Evolutionary conservation across 2,797 vertebrate genomes (phyloP).

Genomic region (Naso thynnoides): DNA sequence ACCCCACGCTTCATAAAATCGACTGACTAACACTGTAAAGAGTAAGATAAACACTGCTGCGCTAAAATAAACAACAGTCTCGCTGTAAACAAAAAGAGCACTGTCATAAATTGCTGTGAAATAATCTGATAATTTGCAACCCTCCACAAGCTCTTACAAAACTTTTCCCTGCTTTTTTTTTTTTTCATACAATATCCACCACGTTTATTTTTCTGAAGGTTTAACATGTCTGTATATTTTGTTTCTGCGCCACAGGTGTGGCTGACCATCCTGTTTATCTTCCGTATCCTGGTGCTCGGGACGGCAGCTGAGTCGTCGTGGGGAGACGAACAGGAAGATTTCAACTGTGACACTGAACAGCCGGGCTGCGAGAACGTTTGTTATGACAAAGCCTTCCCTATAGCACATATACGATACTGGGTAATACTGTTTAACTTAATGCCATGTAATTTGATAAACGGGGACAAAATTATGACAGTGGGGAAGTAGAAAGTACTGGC

Average conservation of each 20-base stretch:
- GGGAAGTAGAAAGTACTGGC: too few species aligned
- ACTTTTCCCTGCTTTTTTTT: too few species aligned
- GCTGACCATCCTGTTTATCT: conserved; percentile 97
- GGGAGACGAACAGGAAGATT: conserved; percentile 97
- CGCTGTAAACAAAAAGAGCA: not conserved
- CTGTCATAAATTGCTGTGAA: too few species aligned
- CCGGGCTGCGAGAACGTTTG: conserved; percentile 97
- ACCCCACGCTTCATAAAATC: too few species aligned
- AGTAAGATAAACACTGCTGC: too few species aligned
- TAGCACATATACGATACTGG: conserved; percentile 93
- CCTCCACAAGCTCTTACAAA: too few species aligned
- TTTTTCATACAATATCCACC: too few species aligned
- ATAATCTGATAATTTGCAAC: too few species aligned
- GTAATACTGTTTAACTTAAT: conserved; percentile 33
- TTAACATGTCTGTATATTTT: not conserved
- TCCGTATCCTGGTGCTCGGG: conserved; percentile 96
- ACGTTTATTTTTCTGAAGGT: not conserved
- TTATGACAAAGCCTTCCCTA: conserved; percentile 96
- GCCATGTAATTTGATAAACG: not conserved
- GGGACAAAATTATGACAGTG: not conserved
- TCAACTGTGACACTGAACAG: conserved; percentile 93
- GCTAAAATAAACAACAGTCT: not conserved
- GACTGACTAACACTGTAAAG: too few species aligned
- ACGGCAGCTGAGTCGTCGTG: conserved; percentile 97
- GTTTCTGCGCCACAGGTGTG: conserved; percentile 83